These are phyloP conservation scores for Erebia aethiops DNA, from an alignment of 2,888 invertebrate species.

Conservation along the genomic window DNA sequence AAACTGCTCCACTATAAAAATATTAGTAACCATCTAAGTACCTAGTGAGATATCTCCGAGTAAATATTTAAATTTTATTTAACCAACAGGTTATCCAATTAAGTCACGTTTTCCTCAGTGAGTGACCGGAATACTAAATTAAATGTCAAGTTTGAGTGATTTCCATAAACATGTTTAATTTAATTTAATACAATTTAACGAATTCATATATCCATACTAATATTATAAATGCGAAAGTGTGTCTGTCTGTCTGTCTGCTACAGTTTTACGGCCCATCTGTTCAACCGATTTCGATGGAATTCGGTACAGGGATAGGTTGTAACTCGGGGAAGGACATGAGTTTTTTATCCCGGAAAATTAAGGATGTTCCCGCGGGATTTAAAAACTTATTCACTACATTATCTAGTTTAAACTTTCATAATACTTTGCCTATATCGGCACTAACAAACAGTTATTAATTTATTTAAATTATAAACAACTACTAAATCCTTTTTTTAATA, in stretches of 20 bases:
- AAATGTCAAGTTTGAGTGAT: constrained; percentile 32
- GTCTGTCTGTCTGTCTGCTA: too few relatives aligned
- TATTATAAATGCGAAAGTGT: too few relatives aligned
- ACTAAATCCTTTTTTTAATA: background rate
- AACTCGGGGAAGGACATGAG: too few relatives aligned
- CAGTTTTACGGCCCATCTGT: too few relatives aligned
- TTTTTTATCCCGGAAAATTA: too few relatives aligned
- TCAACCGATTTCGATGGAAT: too few relatives aligned
- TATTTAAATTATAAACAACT: background rate
- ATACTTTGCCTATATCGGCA: background rate
- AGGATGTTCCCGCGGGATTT: too few relatives aligned
- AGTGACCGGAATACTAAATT: constrained; percentile 30
- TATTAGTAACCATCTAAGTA: background rate
- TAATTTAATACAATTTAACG: constrained; percentile 1
- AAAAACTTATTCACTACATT: too few relatives aligned
- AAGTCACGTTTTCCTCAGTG: constrained; percentile 32
- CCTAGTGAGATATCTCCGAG: background rate
- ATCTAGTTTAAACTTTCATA: background rate
- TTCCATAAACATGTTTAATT: constrained; percentile 12
- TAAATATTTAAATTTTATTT: constrained; percentile 20
- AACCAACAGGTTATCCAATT: background rate
- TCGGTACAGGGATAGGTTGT: too few relatives aligned
- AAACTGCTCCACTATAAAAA: background rate
- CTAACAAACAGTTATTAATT: background rate
- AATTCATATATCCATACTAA: background rate